Conservation (phyloP, 2,888 invertebrate species). For the Hirtodrosophila trivittata region DNA sequence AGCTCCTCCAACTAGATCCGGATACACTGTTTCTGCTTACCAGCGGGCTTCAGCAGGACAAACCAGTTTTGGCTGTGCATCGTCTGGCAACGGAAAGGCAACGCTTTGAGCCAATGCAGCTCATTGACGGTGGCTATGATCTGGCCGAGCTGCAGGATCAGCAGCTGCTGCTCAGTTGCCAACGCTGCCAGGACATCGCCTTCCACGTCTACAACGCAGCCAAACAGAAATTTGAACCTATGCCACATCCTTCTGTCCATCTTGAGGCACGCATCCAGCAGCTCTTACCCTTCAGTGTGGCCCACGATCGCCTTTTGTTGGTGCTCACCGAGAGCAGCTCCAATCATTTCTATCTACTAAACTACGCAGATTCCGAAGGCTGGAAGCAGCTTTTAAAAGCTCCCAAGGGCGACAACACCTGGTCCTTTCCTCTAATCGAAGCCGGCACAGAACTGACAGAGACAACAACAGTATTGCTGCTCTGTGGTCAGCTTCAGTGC, state of each 20-base stretch:
- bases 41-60: slow-evolving; percentile 55
- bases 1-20: slow-evolving; percentile 46
- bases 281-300: slow-evolving; percentile 65
- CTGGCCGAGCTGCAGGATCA: slow-evolving; percentile 63
- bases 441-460: slow-evolving; percentile 11
- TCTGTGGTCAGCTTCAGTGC: slow-evolving; percentile 65
- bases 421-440: slow-evolving; percentile 66
- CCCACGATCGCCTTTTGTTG: slow-evolving; percentile 64
- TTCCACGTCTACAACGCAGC: slow-evolving; percentile 52
- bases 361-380: slow-evolving; percentile 73
- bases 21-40: slow-evolving; percentile 51
- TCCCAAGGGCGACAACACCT: slow-evolving; percentile 67
- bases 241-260: slow-evolving; percentile 76
- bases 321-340: slow-evolving; percentile 64
- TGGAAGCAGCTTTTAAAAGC: slow-evolving; percentile 78
- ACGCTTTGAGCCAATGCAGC: slow-evolving; percentile 69
- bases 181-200: slow-evolving; percentile 69
- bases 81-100: slow-evolving; percentile 37
- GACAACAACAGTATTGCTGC: slow-evolving; percentile 47
- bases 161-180: slow-evolving; percentile 78
- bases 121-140: slow-evolving; percentile 80
- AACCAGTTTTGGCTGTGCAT: slow-evolving; percentile 71
- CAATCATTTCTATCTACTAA: slow-evolving; percentile 74
- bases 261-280: slow-evolving; percentile 69
- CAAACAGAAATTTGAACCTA: slow-evolving; percentile 48